These are phyloP conservation scores for Ibycter americanus DNA, from an alignment of 2,797 vertebrate species.

Conservation along the genomic window DNA sequence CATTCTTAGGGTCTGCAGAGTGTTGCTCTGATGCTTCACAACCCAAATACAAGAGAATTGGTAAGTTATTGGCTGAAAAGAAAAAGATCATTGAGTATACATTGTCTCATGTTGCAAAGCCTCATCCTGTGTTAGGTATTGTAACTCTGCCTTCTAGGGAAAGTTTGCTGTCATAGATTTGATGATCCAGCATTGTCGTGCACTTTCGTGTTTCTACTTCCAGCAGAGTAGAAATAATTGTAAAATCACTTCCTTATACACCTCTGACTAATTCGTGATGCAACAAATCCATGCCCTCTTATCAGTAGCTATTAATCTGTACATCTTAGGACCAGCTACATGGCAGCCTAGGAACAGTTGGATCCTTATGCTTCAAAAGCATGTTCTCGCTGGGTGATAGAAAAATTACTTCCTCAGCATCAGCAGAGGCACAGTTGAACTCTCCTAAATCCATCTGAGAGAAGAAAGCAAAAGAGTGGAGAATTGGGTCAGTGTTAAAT, in stretches of 20 bases:
- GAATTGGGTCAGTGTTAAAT: not conserved
- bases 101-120: not conserved
- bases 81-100: not conserved
- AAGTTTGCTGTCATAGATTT: not conserved
- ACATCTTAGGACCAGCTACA: not conserved
- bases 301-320: not conserved
- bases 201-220: not conserved
- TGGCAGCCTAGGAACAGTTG: not conserved
- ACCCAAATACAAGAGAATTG: conserved; percentile 54
- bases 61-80: conserved; percentile 32
- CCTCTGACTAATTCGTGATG: not conserved
- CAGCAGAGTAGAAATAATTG: not conserved
- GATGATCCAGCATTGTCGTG: not conserved
- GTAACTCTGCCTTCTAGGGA: not conserved
- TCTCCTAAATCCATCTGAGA: not conserved
- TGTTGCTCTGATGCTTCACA: conserved; percentile 30
- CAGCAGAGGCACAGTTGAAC: not conserved
- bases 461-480: not conserved
- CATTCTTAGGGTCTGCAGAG: conserved; percentile 8
- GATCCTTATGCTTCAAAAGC: not conserved
- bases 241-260: not conserved
- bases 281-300: not conserved
- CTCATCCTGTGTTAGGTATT: not conserved
- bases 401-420: not conserved
- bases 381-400: not conserved